Evolutionary conservation across 2,797 vertebrate genomes (phyloP), one percentile per base, ranked within the genome.

Genomic region (Lophius americanus): DNA sequence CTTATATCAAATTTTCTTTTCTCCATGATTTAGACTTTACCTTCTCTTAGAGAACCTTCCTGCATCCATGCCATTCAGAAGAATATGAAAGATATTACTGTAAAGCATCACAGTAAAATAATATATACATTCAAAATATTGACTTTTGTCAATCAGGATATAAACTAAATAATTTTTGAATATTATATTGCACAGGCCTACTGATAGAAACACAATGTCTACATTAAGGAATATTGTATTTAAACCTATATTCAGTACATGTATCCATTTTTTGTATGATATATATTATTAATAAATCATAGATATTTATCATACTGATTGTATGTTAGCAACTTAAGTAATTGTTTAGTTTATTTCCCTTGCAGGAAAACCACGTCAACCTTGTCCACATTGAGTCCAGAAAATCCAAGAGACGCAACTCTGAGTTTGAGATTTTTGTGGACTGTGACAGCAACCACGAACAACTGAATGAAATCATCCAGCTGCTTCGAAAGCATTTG

Each of bases 341-440:
- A n/a, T 12, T 0, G 4, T 49, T 73, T 23, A 23, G 7, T n/a
- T 2, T 42, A 51, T 70, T 33, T 75, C 54, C 59, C 14, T 64
- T 76, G 58, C 88, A 99, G 98, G 98, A 99, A 91, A 98, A 97
- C 64, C 97, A 96, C 56, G 95, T 99, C 59, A 98, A 97, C 78
- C 94, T 99, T 58, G 91, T 98, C 35, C 98, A 99, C 83, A 98
- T 99, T 1, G 98, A 99, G 87, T 99, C 98, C 70, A 94, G 97
- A 51, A 98, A 96, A 85, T 98, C 97, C 50, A 98, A 94, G 85
- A 93, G 95, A 84, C 94, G 95, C 79, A 97, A 94, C 92, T 99
- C 98, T 0, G 98, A 99, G 88, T 97, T 99, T 64, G 98, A 99
- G 88, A 97, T 99, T 73, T 97, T 97, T 43, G 94, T 99, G 85